Conservation (phyloP, 2,797 vertebrate genomes). For the Ptychadena robeensis region DNA sequence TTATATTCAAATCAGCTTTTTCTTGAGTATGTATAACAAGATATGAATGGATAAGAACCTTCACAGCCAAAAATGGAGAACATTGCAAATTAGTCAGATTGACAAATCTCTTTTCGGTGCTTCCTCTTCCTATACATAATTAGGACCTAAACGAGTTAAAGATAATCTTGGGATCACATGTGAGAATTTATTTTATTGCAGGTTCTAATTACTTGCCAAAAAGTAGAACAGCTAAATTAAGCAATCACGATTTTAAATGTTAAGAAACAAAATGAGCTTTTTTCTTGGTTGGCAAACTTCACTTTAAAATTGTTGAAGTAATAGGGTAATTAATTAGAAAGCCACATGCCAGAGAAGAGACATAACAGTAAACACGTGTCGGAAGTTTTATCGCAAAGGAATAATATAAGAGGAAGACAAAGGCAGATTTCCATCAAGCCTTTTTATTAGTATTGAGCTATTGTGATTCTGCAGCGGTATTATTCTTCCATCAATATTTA, state of each 20-base stretch:
- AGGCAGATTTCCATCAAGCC: slow-evolving; percentile 35
- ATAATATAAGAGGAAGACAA: slow-evolving; percentile 34
- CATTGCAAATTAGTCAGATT: background rate
- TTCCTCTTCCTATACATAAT: background rate
- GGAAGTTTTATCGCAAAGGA: slow-evolving; percentile 40
- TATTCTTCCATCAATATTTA: slow-evolving; percentile 47
- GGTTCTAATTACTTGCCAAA: background rate
- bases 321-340: slow-evolving; percentile 58
- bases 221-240: slow-evolving; percentile 6
- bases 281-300: slow-evolving; percentile 10
- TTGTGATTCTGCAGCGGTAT: slow-evolving; percentile 19
- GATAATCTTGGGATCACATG: background rate
- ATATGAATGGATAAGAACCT: too few relatives aligned
- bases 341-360: slow-evolving; percentile 54
- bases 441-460: slow-evolving; percentile 55
- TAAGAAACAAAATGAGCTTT: slow-evolving; percentile 22
- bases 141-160: background rate
- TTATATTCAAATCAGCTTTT: too few relatives aligned
- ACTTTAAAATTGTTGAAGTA: slow-evolving; percentile 39
- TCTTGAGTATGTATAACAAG: too few relatives aligned
- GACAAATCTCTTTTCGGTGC: background rate
- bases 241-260: slow-evolving; percentile 5
- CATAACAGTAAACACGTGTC: slow-evolving; percentile 62
- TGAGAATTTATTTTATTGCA: background rate
- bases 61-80: background rate